Base-by-base conservation (phyloP, 2,113 vertebrate genomes). In the Lamprotornis superbus region DNA sequence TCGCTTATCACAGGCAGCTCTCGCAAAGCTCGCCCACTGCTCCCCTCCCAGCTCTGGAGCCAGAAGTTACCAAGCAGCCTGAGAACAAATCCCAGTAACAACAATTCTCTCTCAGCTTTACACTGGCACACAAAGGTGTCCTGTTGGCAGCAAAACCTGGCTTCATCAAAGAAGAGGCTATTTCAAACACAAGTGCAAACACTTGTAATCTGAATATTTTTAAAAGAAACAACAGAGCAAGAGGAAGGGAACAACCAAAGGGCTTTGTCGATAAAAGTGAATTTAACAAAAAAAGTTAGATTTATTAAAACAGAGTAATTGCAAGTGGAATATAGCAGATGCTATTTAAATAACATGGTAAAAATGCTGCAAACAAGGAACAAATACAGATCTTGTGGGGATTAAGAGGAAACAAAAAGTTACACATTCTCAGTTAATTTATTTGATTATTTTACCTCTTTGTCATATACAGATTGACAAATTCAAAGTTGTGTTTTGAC, bases 311-410 rank as follows among this genome's bases (percentile, higher is more conserved):
- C 33, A 52, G 16, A 92, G 55, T 30, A 61, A 86, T 87, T 82
- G 87, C 87, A 94, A 96, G 50, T 64, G 74, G 81, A 90, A 81
- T 84, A 64, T 61, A 90, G 77, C 94, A 95, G 96, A 92, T 91
- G 87, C 69, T 92, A 75, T 79, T 95, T 65, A 69, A 96, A 92
- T 91, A 87, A 89, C 78, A 91, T 90, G 81, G 50, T 40, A 20
- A 86, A 87, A 95, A 90, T 27, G 63, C 50, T 90, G 82, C 84
- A 90, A 88, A 68, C 46, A 47, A 90, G 91, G 61, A 67, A 56
- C 59, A 95, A 90, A 65, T 50, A 49, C 56, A 21, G 19, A 35
- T 44, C 74, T 84, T 78, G 59, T 31, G 69, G 76, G 67, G 73
- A 78, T 83, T 63, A 71, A 89, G 68, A 67, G 20, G 23, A 78